Percentiles rank a stretch among this genome's conserved stretches.
phyloP scores from a whole-genome alignment of 2,113 vertebrate species.

The Axis porcinus region DNA sequence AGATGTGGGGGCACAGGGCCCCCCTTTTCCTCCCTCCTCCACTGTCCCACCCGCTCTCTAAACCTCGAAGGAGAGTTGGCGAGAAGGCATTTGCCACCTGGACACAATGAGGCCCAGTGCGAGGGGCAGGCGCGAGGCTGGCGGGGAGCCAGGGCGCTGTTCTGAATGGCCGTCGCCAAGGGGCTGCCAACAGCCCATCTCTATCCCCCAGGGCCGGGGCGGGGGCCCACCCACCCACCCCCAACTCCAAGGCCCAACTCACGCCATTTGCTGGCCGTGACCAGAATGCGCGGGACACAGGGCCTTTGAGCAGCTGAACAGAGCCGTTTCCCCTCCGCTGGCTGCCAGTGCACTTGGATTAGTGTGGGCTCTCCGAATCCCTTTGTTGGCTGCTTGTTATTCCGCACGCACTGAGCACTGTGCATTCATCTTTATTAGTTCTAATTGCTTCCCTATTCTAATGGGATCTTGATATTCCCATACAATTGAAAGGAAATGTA shows the following conservation, averaged over 20 bases:
- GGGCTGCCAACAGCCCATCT: conserved; percentile 57
- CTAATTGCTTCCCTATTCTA: conserved; percentile 88
- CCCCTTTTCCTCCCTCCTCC: background rate
- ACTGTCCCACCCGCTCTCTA: conserved; percentile 18
- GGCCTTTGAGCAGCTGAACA: conserved; percentile 66
- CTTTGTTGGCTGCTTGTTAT: conserved; percentile 84
- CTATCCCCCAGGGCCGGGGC: background rate
- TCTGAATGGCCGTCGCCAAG: conserved; percentile 65
- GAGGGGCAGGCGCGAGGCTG: conserved; percentile 15
- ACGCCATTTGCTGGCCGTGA: conserved; percentile 26
- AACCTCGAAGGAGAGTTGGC: conserved; percentile 52
- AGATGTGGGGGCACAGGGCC: background rate
- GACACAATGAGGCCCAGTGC: conserved; percentile 70
- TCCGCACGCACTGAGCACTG: conserved; percentile 73
- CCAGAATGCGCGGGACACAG: conserved; percentile 60
- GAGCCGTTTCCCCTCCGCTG: conserved; percentile 59
- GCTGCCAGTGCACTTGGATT: conserved; percentile 76
- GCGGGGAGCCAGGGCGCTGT: background rate
- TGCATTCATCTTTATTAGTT: conserved; percentile 87
- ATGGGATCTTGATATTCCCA: conserved; percentile 84
- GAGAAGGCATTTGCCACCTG: conserved; percentile 73
- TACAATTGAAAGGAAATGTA: conserved; percentile 87
- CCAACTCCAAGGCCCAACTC: background rate
- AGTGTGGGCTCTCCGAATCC: conserved; percentile 72
- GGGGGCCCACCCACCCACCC: background rate